Conservation (phyloP, 2,113 vertebrate genomes). For the Chloropsis hardwickii region DNA sequence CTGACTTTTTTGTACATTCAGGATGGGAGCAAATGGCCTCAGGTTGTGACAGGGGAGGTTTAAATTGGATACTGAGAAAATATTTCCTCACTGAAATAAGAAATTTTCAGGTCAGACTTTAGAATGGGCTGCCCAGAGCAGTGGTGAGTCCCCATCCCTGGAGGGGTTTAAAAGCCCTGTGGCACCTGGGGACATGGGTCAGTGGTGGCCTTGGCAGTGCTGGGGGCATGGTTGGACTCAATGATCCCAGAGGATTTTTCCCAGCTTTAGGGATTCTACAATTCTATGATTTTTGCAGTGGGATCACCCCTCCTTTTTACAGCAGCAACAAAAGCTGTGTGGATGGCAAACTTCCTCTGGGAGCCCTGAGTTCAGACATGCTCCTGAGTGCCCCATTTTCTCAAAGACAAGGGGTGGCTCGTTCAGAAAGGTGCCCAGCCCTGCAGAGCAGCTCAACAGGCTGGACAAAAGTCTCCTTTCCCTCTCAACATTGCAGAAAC, state of each 20-base stretch:
- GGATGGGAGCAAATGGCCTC: neutral
- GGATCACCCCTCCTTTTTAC: neutral
- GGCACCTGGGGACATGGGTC: neutral
- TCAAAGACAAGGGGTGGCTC: too few relatives aligned
- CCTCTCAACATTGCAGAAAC: neutral
- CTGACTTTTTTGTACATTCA: neutral
- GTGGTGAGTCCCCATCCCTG: too few relatives aligned
- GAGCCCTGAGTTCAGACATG: neutral
- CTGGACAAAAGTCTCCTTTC: neutral
- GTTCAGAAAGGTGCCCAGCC: neutral
- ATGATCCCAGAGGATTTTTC: neutral
- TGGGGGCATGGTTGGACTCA: fast-evolving
- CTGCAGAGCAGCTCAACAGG: neutral
- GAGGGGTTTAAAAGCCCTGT: neutral
- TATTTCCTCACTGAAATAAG: neutral
- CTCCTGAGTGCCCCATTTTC: neutral
- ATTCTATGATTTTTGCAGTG: neutral
- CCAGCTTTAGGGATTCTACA: neutral
- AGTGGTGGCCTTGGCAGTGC: neutral
- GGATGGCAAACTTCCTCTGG: neutral
- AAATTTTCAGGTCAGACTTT: neutral
- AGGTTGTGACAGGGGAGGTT: neutral
- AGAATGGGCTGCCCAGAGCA: neutral
- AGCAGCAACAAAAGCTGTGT: neutral
- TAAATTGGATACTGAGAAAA: neutral